These are phyloP conservation scores for Drosophila bunnanda DNA, from an alignment of 2,888 invertebrate species.

Conservation along the genomic window DNA sequence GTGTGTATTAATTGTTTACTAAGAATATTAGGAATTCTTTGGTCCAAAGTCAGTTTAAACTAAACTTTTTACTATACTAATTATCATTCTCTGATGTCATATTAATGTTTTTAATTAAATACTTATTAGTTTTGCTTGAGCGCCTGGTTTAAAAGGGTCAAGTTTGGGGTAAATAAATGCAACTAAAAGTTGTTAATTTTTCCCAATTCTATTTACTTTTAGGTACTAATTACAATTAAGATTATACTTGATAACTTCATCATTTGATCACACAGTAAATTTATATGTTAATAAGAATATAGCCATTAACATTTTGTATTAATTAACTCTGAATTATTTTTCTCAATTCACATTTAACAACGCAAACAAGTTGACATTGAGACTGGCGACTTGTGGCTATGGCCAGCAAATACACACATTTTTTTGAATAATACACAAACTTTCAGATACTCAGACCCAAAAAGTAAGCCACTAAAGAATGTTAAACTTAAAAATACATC, in stretches of 20 bases:
- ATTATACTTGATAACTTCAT: not conserved
- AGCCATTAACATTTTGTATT: constrained; percentile 25
- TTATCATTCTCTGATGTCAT: too few species aligned
- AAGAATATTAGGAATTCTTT: not conserved
- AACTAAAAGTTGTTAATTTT: not conserved
- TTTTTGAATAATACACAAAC: constrained; percentile 41
- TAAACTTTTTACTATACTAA: not conserved
- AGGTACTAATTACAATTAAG: not conserved
- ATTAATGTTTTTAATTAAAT: not conserved
- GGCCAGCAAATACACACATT: constrained; percentile 22
- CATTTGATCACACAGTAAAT: not conserved
- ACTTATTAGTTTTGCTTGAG: not conserved
- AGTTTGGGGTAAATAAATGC: not conserved
- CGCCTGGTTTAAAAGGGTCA: not conserved
- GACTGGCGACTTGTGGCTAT: constrained; percentile 27
- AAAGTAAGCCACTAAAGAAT: constrained; percentile 28
- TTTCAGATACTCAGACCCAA: constrained; percentile 27
- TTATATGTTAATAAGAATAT: constrained; percentile 31
- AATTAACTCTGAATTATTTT: constrained; percentile 31
- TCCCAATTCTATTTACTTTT: not conserved
- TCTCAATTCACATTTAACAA: constrained; percentile 28
- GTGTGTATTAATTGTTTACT: not conserved
- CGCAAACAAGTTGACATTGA: constrained; percentile 66
- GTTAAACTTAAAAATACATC: constrained; percentile 2
- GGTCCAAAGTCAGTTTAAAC: not conserved